A percentile compares a stretch with the other conserved stretches of the same genome.
These are phyloP conservation scores for Nyctalus aviator DNA, from an alignment of 2,797 vertebrate genomes.

Conservation along the genomic window DNA sequence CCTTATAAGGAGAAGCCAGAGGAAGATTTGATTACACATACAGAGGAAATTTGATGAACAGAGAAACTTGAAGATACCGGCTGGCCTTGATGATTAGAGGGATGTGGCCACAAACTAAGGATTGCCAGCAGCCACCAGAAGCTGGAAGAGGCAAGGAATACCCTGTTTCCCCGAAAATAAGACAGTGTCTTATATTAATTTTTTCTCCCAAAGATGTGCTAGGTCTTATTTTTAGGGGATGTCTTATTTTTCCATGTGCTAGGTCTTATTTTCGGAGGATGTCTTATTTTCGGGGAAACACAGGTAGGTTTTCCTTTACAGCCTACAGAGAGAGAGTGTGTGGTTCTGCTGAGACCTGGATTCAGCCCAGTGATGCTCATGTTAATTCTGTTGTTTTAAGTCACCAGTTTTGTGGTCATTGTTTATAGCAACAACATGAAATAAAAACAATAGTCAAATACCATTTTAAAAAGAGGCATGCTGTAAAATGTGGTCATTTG, in stretches of 20 bases:
- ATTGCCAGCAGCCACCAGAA: background rate
- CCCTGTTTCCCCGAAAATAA: no score
- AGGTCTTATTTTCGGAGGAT: no score
- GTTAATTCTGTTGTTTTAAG: background rate
- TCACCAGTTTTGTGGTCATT: background rate
- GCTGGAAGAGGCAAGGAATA: background rate
- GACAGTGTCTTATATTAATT: no score
- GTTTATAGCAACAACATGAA: background rate
- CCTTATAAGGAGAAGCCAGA: background rate
- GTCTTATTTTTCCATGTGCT: no score
- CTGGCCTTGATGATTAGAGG: background rate
- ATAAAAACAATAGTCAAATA: background rate
- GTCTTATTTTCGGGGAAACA: no score
- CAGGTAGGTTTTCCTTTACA: background rate
- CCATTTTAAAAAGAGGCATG: background rate
- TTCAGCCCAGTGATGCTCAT: background rate
- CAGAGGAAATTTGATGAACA: background rate
- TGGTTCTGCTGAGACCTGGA: fast-evolving
- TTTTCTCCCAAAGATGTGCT: no score
- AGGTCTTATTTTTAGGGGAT: no score
- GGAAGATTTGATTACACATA: background rate
- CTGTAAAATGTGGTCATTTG: background rate
- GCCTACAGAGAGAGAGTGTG: background rate
- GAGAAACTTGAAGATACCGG: background rate
- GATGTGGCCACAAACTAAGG: background rate